Base-by-base conservation (phyloP, 2,113 vertebrate genomes). In the Planiliza haematocheilus region DNA sequence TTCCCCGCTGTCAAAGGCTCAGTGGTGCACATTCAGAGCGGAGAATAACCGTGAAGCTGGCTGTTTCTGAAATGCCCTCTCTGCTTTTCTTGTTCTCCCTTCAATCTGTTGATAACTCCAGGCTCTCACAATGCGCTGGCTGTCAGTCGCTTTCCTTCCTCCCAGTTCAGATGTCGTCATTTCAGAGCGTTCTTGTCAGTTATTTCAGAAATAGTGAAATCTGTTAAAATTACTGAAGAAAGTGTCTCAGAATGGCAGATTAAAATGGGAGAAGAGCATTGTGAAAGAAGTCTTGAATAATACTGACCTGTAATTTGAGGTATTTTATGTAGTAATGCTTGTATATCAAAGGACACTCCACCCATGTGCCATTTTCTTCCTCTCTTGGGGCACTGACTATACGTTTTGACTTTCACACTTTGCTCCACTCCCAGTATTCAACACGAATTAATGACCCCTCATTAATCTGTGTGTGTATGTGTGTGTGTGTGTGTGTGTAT, bases 341-440 rank as follows among this genome's bases (percentile, higher is more conserved):
- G 68, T 91, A 62, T 70, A 80, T 86, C 56, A 86, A 88, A 87
- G 71, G 70, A 76, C 70, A 51, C 77, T 65, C 43, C 41, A 39
- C 42, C 66, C 42, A 65, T 86, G 60, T 74, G 52, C 30, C 58
- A 38, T 76, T 81, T 81, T 71, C 64, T 65, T 39, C 30, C 67
- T 63, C 83, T 77, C 60, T 50, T 55, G 12, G 59, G 46, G 50
- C 79, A 39, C 67, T 36, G 63, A 83, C 81, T 85, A 78, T 76
- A 89, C 88, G 75, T 95, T 96, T 96, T 96, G 94, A 96, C 95
- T 93, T 95, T 93, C 93, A 95, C 93, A 96, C 94, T 95, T 94
- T 95, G 91, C 92, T 93, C 93, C 91, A 95, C 95, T 95, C 83
- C 91, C 92, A 94, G 93, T 94, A 95, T 95, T 95, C 89, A 92